Evolutionary conservation across 2,797 vertebrate genomes (phyloP).

Genomic region (Peromyscus aztecus): DNA sequence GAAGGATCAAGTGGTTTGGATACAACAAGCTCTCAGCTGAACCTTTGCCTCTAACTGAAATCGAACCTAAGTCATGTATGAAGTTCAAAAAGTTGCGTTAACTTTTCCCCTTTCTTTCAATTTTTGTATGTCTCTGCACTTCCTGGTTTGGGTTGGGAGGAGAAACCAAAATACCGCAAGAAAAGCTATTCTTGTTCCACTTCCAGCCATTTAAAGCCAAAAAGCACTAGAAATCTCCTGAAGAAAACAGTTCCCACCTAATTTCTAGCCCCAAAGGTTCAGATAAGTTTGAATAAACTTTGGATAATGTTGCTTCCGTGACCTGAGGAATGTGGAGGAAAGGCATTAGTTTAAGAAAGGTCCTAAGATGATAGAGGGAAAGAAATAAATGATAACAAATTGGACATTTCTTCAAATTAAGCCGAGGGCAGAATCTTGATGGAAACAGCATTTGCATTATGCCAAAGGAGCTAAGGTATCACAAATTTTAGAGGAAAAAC

Average conservation of each 20-base stretch:
- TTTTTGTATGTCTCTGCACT: slow-evolving; percentile 87
- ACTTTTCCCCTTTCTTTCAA: slow-evolving; percentile 85
- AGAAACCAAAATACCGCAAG: slow-evolving; percentile 88
- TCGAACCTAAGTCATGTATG: slow-evolving; percentile 83
- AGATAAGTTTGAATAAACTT: slow-evolving; percentile 85
- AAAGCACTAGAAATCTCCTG: slow-evolving; percentile 83
- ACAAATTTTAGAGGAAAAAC: slow-evolving; percentile 26
- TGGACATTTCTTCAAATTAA: slow-evolving; percentile 45
- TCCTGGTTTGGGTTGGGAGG: slow-evolving; percentile 84
- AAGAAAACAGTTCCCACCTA: slow-evolving; percentile 84
- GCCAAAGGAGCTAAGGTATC: background rate
- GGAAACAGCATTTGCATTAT: slow-evolving; percentile 26
- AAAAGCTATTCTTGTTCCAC: slow-evolving; percentile 87
- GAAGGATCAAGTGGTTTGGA: slow-evolving; percentile 82
- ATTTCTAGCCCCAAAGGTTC: slow-evolving; percentile 83
- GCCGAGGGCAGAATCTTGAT: background rate
- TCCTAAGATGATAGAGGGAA: slow-evolving; percentile 35
- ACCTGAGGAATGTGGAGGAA: slow-evolving; percentile 63
- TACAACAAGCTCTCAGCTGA: slow-evolving; percentile 80
- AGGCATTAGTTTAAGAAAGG: slow-evolving; percentile 21
- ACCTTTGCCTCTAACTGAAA: slow-evolving; percentile 85
- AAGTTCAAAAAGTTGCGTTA: slow-evolving; percentile 86
- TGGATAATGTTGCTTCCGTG: slow-evolving; percentile 74
- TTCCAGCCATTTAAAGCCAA: slow-evolving; percentile 83
- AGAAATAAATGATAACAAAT: slow-evolving; percentile 62